Evolutionary conservation across 2,113 vertebrate species (phyloP).

Genomic region (Miniopterus natalensis): DNA sequence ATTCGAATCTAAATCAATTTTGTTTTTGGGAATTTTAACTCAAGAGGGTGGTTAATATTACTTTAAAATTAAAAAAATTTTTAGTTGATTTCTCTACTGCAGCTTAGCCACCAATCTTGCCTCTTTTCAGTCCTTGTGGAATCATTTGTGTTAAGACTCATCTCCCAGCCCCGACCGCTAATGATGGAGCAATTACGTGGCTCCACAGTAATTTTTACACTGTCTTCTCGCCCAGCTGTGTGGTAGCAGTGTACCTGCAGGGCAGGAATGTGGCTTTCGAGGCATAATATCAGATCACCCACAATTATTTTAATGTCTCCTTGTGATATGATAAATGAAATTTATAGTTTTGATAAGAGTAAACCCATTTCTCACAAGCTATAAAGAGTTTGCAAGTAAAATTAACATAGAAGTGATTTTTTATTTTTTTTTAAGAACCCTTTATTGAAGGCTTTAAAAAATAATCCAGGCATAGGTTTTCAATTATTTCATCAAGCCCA

Average conservation of each 20-base stretch:
- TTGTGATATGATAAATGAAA: conserved; percentile 72
- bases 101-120: not conserved
- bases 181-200: conserved; percentile 49
- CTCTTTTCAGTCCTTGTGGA: not conserved
- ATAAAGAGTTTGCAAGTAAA: conserved; percentile 44
- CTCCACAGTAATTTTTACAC: conserved; percentile 62
- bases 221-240: conserved; percentile 52
- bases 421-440: not conserved
- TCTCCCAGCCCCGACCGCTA: not conserved
- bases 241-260: conserved; percentile 45
- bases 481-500: conserved; percentile 17
- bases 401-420: not conserved
- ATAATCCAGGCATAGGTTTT: not conserved
- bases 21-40: conserved; percentile 28
- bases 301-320: conserved; percentile 74
- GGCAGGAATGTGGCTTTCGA: conserved; percentile 61
- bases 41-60: not conserved
- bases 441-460: not conserved
- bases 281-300: conserved; percentile 46
- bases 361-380: conserved; percentile 47
- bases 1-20: conserved; percentile 35
- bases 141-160: conserved; percentile 55
- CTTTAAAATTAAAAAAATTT: not conserved
- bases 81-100: not conserved
- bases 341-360: conserved; percentile 68